Evolutionary conservation across 1,140 invertebrate species (phyloP).

Genomic region (Drosophila sechellia): DNA sequence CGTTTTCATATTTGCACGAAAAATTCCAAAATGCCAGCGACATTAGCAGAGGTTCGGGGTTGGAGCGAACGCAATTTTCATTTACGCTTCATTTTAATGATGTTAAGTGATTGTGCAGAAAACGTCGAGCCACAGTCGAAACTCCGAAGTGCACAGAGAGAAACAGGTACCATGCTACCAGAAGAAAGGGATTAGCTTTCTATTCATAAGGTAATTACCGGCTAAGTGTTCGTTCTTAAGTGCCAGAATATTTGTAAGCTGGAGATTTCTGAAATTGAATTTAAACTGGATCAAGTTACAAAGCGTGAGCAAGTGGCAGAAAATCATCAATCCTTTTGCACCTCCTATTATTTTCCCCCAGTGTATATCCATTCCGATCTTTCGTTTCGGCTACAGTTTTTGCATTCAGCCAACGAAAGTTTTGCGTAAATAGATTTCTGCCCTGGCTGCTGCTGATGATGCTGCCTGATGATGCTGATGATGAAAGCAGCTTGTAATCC

Average conservation of each 20-base stretch:
- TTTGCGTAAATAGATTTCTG: slow-evolving; percentile 77
- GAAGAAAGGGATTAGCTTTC: no score
- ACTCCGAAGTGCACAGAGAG: slow-evolving; percentile 7
- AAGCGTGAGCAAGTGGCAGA: no score
- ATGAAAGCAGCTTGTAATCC: slow-evolving; percentile 78
- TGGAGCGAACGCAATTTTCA: slow-evolving; percentile 72
- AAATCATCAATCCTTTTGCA: no score
- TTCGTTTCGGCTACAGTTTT: slow-evolving; percentile 54
- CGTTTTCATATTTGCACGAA: slow-evolving; percentile 75
- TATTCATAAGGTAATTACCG: no score
- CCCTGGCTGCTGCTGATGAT: slow-evolving; percentile 38
- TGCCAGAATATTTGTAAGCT: no score
- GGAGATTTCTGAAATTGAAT: neutral
- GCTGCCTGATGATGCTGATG: slow-evolving; percentile 51
- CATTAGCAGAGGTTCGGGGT: slow-evolving; percentile 58
- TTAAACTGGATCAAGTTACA: neutral
- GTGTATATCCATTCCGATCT: slow-evolving; percentile 4
- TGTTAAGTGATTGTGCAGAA: slow-evolving; percentile 83
- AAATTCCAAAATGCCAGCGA: slow-evolving; percentile 72
- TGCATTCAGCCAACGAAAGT: slow-evolving; percentile 71
- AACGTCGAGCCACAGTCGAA: slow-evolving; percentile 54
- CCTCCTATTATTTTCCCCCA: neutral
- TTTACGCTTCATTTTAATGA: slow-evolving; percentile 83
- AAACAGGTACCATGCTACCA: neutral
- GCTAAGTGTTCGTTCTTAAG: no score